Percentiles rank a stretch among this genome's conserved stretches.
Conservation (phyloP, 1,140 invertebrate species). For the Drosophila lacertosa region DNA sequence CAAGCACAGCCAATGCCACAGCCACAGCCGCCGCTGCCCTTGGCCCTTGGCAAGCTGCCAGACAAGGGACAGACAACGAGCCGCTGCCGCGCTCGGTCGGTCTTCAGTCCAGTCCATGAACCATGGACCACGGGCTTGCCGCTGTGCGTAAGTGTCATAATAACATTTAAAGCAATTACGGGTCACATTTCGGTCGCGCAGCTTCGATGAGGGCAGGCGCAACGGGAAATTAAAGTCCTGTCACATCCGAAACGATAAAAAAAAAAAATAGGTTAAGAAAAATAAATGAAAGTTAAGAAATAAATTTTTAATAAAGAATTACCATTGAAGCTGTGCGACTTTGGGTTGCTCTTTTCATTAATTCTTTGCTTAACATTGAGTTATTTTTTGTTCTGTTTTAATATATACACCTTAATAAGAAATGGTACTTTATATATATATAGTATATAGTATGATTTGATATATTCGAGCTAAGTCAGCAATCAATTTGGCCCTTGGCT, state of each 20-base stretch:
- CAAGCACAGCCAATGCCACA: conserved; percentile 19
- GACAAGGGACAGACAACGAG: conserved; percentile 40
- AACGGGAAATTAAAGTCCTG: conserved; percentile 65
- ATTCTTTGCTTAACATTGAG: neutral
- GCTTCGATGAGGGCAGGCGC: neutral
- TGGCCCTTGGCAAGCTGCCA: conserved; percentile 45
- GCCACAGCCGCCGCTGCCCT: conserved; percentile 13
- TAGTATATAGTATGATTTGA: too few species aligned
- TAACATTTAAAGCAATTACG: conserved; percentile 82
- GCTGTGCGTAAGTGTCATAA: conserved; percentile 78
- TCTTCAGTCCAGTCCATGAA: conserved; percentile 7
- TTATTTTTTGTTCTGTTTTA: too few species aligned
- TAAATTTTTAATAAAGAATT: conserved; percentile 60
- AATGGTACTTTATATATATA: too few species aligned
- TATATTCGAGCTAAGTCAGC: too few species aligned
- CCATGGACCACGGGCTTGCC: conserved; percentile 3
- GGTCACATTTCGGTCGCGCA: conserved; percentile 70
- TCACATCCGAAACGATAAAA: conserved; percentile 69
- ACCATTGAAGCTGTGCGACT: too few species aligned
- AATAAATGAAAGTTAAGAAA: conserved; percentile 39
- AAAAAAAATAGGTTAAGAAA: conserved; percentile 7
- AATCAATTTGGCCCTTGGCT: too few species aligned
- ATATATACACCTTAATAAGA: too few species aligned
- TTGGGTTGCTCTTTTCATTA: neutral
- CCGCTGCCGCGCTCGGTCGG: neutral